Conservation (phyloP, 2,888 invertebrate genomes). For the Idaea straminata region DNA sequence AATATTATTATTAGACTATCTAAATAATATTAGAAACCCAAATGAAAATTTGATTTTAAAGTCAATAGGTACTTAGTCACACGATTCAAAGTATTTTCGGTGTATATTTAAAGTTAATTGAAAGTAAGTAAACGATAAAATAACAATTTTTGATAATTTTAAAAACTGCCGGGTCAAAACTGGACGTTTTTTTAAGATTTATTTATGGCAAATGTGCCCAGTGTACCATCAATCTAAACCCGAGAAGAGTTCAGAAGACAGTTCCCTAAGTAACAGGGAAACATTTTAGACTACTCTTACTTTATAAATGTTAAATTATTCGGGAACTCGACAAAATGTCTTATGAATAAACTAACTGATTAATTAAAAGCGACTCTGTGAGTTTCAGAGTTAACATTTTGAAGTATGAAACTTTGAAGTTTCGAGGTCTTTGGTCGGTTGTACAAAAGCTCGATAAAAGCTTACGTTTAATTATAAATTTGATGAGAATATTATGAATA, state of each 20-base stretch:
- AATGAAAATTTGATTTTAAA: too few species aligned
- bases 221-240: background rate
- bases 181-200: too few species aligned
- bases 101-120: too few species aligned
- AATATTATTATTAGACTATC: too few species aligned
- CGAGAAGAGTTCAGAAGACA: background rate
- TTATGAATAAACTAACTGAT: conserved; percentile 7
- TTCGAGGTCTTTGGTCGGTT: background rate
- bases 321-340: conserved; percentile 7
- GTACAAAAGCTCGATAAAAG: background rate
- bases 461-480: background rate
- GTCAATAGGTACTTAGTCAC: too few species aligned
- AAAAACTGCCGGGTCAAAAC: too few species aligned
- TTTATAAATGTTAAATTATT: conserved; percentile 3
- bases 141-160: too few species aligned
- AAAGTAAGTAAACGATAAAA: too few species aligned
- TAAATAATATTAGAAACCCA: too few species aligned
- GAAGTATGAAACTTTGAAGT: background rate
- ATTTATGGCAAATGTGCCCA: background rate
- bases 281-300: background rate
- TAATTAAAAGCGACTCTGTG: conserved; percentile 2
- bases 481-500: background rate
- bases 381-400: background rate
- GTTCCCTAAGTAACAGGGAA: background rate
- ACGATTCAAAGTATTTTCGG: too few species aligned